phyloP scores from a whole-genome alignment of 2,113 vertebrate species.

The human (Homo sapiens) region GRCh38 chr14:68224001-68224500 shows the following conservation, averaged over 20 bases:
- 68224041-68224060: conserved; percentile 43
- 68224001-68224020: conserved; percentile 62
- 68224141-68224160: conserved; percentile 22
- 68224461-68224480: not conserved
- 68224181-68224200: not conserved
- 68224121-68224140: conserved; percentile 40
- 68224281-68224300: conserved; percentile 45
- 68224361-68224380: not conserved
- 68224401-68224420: not conserved
- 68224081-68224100: conserved; percentile 28
- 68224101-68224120: not conserved
- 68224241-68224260: conserved; percentile 31
- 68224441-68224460: not conserved
- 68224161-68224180: not conserved
- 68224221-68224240: conserved; percentile 23
- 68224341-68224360: not conserved
- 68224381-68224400: not conserved
- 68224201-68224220: conserved; percentile 20
- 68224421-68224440: not conserved
- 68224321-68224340: not conserved
- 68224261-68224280: conserved; percentile 33
- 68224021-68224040: conserved; percentile 37
- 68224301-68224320: conserved; percentile 54
- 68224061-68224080: conserved; percentile 2
- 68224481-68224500: not conserved